A percentile compares a stretch with the other conserved stretches of the same genome.
Conservation (phyloP, 2,797 vertebrate genomes). For the Chloroceryle inda region DNA sequence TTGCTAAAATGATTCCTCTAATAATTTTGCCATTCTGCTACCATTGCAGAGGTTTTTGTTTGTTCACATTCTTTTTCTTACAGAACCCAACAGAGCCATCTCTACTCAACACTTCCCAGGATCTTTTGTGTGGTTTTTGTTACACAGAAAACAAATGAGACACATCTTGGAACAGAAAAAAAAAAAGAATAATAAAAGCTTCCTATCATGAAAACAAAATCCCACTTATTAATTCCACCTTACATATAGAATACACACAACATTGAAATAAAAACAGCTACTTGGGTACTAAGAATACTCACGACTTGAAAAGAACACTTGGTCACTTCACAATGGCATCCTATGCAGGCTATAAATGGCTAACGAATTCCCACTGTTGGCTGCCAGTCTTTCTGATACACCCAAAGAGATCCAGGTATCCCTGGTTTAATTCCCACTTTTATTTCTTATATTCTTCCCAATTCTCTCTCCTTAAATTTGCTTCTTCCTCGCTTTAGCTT, state of each 20-base stretch:
- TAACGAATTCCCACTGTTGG: accelerated
- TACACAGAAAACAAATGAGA: not conserved
- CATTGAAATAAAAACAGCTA: not conserved
- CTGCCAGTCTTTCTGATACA: not conserved
- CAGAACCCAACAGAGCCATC: not conserved
- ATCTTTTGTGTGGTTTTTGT: not conserved
- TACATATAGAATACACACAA: not conserved
- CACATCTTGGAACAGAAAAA: not conserved
- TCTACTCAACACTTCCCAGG: not conserved
- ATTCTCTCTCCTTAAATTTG: not conserved
- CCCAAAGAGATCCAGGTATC: not conserved
- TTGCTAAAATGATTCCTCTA: not conserved
- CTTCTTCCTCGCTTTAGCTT: not conserved
- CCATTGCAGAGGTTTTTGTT: not conserved
- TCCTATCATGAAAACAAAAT: not conserved
- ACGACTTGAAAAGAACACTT: not conserved
- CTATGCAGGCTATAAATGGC: not conserved
- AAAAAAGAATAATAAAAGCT: not conserved
- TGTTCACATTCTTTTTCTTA: not conserved
- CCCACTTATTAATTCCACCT: not conserved
- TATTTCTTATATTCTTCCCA: not conserved
- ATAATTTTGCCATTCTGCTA: not conserved
- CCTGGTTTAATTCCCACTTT: not conserved
- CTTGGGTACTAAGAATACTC: not conserved
- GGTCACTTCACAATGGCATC: not conserved